A percentile compares a stretch with the other conserved stretches of the same genome.
Conservation (phyloP, 2,113 vertebrate species). For the Stomatorhinus ivindoensis region DNA sequence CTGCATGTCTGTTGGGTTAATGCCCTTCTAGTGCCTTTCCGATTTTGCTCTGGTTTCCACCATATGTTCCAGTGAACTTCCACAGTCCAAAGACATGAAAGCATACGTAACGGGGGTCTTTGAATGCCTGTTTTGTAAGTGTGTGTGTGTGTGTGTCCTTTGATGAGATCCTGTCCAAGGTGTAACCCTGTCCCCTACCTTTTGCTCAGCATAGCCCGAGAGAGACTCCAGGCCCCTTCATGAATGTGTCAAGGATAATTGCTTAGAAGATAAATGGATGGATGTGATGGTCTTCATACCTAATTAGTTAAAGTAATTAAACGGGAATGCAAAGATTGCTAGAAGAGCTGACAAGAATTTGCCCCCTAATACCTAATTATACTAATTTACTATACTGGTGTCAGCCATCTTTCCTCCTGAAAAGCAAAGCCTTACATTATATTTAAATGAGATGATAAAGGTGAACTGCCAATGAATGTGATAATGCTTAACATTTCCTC, state of each 20-base stretch:
- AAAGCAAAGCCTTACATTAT: not conserved
- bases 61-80: not conserved
- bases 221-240: not conserved
- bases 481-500: not conserved
- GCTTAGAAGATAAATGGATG: not conserved
- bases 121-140: not conserved
- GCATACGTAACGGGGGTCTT: not conserved
- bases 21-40: not conserved
- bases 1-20: not conserved
- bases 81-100: too few species aligned
- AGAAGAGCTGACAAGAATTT: not conserved
- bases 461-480: not conserved
- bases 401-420: not conserved
- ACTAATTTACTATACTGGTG: not conserved
- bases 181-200: not conserved
- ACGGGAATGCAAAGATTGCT: not conserved
- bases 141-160: not conserved
- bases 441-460: not conserved
- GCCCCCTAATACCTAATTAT: not conserved
- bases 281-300: not conserved
- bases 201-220: not conserved
- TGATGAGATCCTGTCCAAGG: not conserved
- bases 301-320: slow-evolving; percentile 1
- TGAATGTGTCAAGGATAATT: not conserved
- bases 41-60: not conserved